phyloP scores from a whole-genome alignment of 2,888 invertebrate genomes.

The Machimus rusticus region DNA sequence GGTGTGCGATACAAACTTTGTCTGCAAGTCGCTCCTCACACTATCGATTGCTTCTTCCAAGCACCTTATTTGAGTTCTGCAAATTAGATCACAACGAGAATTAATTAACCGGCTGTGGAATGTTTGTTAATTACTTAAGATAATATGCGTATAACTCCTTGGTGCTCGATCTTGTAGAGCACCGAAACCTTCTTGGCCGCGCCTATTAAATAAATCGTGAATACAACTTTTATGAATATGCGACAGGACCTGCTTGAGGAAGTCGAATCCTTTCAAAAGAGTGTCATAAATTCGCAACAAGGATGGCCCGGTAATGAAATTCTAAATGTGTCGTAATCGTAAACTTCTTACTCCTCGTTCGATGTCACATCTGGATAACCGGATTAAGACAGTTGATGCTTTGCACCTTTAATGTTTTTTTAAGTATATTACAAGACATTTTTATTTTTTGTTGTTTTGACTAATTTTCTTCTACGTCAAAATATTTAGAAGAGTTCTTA shows the following conservation, averaged over 20 bases:
- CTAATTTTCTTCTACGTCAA: background rate
- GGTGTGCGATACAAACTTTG: constrained; percentile 53
- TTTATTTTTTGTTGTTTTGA: background rate
- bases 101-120: background rate
- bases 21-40: constrained; percentile 56
- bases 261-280: background rate
- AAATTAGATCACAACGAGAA: background rate
- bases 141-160: background rate
- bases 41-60: constrained; percentile 56
- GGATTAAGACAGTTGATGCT: background rate
- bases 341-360: background rate
- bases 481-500: background rate
- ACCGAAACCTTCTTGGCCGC: too few relatives aligned
- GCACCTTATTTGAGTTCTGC: constrained; percentile 56
- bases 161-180: background rate
- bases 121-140: background rate
- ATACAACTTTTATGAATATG: background rate
- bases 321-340: background rate
- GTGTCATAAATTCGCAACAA: background rate
- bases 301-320: background rate
- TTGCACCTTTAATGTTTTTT: background rate
- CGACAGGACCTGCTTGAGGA: background rate
- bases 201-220: background rate
- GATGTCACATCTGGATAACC: background rate
- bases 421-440: background rate